A percentile compares a stretch with the other conserved stretches of the same genome.
These are phyloP conservation scores for Sminthopsis crassicaudata DNA, from an alignment of 2,113 vertebrate species.

Conservation along the genomic window DNA sequence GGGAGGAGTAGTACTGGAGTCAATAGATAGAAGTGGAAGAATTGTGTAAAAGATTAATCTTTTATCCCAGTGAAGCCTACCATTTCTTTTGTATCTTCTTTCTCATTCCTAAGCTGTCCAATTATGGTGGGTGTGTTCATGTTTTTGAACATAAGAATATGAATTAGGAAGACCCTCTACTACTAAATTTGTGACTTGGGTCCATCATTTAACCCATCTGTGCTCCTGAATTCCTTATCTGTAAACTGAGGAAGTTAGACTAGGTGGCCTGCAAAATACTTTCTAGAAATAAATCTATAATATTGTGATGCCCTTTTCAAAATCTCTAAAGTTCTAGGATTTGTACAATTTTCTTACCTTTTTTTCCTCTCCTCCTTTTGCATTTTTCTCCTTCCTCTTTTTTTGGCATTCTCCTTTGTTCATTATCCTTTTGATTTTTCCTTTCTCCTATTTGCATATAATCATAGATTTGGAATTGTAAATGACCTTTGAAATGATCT, in stretches of 20 bases:
- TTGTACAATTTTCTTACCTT: neutral
- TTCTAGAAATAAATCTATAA: neutral
- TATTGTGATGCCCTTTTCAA: neutral
- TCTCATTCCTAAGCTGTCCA: neutral
- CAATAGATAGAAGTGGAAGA: neutral
- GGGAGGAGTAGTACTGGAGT: neutral
- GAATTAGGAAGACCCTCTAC: neutral
- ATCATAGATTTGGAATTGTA: neutral
- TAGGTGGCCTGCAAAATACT: neutral
- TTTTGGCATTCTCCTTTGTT: neutral
- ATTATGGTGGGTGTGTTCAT: neutral
- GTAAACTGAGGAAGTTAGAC: neutral
- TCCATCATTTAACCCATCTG: neutral
- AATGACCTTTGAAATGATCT: neutral
- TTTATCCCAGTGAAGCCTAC: neutral
- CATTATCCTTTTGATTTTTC: neutral
- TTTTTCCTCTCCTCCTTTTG: neutral
- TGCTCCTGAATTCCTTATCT: slow-evolving; percentile 11
- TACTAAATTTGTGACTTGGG: neutral
- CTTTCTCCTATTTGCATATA: neutral
- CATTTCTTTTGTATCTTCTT: neutral
- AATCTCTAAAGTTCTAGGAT: neutral
- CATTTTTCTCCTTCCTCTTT: neutral
- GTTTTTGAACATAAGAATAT: neutral
- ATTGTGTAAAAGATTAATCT: neutral